Base-by-base conservation (phyloP, 2,888 invertebrate genomes). In the Himalopsyche anomala region DNA sequence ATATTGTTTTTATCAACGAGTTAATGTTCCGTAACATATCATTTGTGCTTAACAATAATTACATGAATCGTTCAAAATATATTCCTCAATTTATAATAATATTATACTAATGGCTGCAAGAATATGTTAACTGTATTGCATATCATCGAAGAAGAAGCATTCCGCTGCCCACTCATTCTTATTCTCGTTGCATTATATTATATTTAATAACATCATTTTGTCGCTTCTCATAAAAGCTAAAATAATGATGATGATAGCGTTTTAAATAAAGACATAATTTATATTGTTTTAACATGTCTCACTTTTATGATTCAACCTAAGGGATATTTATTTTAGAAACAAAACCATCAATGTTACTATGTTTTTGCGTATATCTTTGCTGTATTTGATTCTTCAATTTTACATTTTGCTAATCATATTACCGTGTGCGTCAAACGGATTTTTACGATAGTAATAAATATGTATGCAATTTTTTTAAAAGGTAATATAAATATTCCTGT, bases 261-360 rank as follows among this genome's bases (percentile, higher is more conserved):
- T 74, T 45, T 51, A 69, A 83, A 51, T 83, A 83, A 83, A 83
- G 74, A 83, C 83, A 51, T 74, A 62, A 83, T n/a, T 83, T 74
- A 74, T n/a, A 4, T 74, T 51, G 62, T 69, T 56, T 42, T 83
- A 19, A 45, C 9, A 45, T 74, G 28, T 40, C 83, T 36, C 45
- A 28, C 74, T 36, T 62, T 17, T 62, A 51, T 51, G 56, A 82
- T 82, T 38, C 6, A 56, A 40, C 38, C n/a, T n/a, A 42, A 36
- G 17, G 55, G 55, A 56, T 56, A 56, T 82, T 82, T n/a, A 36
- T 38, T 19, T 38, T 3, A 42, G 42, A 54, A 55, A 81, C 81
- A 54, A 54, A 81, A 36, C 2, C 5, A 2, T 5, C 3, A 42
- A 42, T 42, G 42, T 42, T 5, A 42, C 5, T 42, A 6, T 42